Evolutionary conservation across 2,113 vertebrate species (phyloP), one percentile per base, ranked within the genome.

Genomic region (Sinocyclocheilus anophthalmus): DNA sequence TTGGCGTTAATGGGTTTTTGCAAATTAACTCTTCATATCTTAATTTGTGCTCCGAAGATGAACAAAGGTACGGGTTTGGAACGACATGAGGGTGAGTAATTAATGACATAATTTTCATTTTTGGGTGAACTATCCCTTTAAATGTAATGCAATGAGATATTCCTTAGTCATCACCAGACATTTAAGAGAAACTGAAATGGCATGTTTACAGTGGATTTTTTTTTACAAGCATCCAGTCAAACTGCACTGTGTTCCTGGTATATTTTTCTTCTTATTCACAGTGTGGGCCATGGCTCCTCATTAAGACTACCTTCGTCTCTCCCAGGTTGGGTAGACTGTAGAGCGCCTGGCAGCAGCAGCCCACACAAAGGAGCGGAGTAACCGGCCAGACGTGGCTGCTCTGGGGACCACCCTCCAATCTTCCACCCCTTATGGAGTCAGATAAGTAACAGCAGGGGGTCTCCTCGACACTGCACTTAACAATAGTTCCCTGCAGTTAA

Each of bases 151-250:
- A 84, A 61, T 11, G 59, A n/a, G 30, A 30, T 30, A 4, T 48
- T 18, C 57, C 24, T 81, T 76, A 39, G 61, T 81, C 65, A 88
- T 65, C 30, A 82, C 88, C 79, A 87, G 85, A 84, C 90, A 76
- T 89, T 91, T 90, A 90, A 87, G 69, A 88, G 69, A 87, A 85
- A 87, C 83, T 88, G 63, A 90, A 89, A 91, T 90, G 84, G 65
- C 86, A 87, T 91, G 86, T 91, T 93, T 93, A 90, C 79, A 86
- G 72, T 85, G 81, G 26, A 87, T 87, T 88, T 72, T 48, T 12
- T 89, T 42, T 87, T 13, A 92, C 90, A 89, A 90, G 83, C 69
- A 83, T 85, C 88, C 70, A 87, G n/a, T 84, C 83, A 83, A 77
- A 83, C 37, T 70, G 77, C 61, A 16, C 83, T 69, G 24, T 86